phyloP scores from a whole-genome alignment of 23 tunicate species.

The Corella eumyota region DNA sequence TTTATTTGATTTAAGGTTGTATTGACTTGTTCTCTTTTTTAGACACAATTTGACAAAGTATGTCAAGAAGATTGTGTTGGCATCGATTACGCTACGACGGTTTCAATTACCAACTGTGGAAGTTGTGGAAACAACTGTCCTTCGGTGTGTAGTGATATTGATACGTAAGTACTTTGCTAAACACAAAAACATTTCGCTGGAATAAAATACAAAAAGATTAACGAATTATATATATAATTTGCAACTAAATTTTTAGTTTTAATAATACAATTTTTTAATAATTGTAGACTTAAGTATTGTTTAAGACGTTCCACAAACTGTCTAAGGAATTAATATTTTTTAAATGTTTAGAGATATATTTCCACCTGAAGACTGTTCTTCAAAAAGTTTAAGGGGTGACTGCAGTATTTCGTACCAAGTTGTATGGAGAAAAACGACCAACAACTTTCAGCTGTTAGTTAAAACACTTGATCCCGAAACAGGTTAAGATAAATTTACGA shows the following conservation, averaged over 20 bases:
- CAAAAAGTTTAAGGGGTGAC: too few species aligned
- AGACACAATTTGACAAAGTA: constrained; percentile 5
- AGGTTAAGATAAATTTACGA: constrained; percentile 32
- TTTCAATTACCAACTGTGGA: constrained; percentile 20
- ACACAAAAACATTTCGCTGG: too few species aligned
- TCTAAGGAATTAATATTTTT: too few species aligned
- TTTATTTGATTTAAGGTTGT: background rate
- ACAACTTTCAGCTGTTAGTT: constrained; percentile 40
- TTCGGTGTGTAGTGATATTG: constrained; percentile 12
- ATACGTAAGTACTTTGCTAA: constrained; percentile 15
- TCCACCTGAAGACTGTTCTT: too few species aligned
- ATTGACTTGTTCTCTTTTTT: background rate
- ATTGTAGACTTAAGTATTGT: too few species aligned
- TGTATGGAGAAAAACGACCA: constrained; percentile 32
- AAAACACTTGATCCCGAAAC: constrained; percentile 34
- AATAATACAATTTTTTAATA: too few species aligned
- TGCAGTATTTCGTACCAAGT: constrained; percentile 16
- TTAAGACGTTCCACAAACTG: too few species aligned
- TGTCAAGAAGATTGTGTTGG: constrained; percentile 27
- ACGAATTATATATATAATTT: too few species aligned
- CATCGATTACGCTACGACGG: constrained; percentile 5
- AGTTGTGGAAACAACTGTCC: constrained; percentile 13
- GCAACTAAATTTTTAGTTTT: too few species aligned
- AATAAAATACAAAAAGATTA: too few species aligned
- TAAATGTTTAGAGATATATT: too few species aligned